Conservation (phyloP, 2,888 invertebrate genomes). For the Yponomeuta malinellus region DNA sequence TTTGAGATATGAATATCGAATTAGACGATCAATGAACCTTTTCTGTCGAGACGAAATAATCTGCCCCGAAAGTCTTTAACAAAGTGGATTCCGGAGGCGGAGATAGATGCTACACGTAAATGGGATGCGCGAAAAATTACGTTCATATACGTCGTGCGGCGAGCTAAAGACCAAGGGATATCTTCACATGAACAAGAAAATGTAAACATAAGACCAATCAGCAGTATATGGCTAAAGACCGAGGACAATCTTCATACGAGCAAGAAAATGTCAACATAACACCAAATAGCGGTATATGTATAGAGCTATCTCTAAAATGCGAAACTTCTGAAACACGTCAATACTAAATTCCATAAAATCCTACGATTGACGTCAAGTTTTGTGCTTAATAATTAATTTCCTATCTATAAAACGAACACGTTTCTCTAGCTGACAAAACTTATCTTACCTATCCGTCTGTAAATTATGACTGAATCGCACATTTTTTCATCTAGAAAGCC, state of each 20-base stretch:
- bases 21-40: constrained; percentile 18
- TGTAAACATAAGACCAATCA: no score
- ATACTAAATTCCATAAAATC: no score
- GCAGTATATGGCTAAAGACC: no score
- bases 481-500: background rate
- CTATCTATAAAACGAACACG: background rate
- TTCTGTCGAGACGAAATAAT: constrained; percentile 19
- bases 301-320: no score
- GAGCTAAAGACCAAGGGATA: no score
- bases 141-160: background rate
- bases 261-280: no score
- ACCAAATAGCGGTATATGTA: no score
- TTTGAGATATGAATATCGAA: constrained; percentile 15
- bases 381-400: no score
- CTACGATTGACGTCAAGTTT: no score
- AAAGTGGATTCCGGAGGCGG: background rate
- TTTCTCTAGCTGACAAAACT: background rate
- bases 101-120: background rate
- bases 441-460: background rate
- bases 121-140: background rate
- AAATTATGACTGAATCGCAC: background rate
- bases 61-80: constrained; percentile 8
- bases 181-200: no score
- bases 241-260: no score
- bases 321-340: no score